Conservation (phyloP, 2,113 vertebrate genomes). For the Pseudopipra pipra region DNA sequence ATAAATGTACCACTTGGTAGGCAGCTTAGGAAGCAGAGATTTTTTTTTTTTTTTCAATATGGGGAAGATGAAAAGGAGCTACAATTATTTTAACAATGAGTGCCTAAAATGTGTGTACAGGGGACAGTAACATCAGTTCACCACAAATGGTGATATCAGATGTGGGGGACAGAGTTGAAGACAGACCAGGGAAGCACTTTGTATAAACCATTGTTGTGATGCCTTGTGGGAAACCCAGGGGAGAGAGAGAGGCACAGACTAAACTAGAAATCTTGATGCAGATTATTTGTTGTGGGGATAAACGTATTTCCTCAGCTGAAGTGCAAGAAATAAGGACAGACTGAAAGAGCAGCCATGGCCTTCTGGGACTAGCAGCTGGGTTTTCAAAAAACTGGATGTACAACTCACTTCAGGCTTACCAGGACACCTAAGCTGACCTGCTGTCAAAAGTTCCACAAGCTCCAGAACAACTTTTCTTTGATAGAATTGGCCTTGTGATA, state of each 20-base stretch:
- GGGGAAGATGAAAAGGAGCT: background rate
- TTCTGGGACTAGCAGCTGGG: background rate
- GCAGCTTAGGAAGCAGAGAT: background rate
- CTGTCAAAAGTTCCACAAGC: background rate
- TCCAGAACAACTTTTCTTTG: background rate
- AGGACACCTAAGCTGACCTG: too few relatives aligned
- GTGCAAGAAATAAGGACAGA: background rate
- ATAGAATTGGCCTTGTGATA: background rate
- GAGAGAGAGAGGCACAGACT: background rate
- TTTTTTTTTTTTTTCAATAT: background rate
- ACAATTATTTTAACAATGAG: background rate
- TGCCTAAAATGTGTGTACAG: accelerated
- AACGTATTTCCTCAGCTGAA: background rate
- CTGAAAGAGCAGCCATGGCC: background rate
- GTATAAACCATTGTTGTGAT: background rate
- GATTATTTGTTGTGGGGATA: background rate
- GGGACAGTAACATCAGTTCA: background rate
- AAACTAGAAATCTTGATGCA: background rate
- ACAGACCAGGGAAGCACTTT: background rate
- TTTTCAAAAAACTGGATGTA: background rate
- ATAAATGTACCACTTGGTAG: background rate
- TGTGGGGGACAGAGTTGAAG: background rate
- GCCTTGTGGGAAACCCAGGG: background rate
- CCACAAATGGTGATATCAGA: background rate
- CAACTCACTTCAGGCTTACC: background rate